Percentiles rank a stretch among this genome's conserved stretches.
phyloP scores from a whole-genome alignment of 2,797 vertebrate species.

The Synaphobranchus kaupii region DNA sequence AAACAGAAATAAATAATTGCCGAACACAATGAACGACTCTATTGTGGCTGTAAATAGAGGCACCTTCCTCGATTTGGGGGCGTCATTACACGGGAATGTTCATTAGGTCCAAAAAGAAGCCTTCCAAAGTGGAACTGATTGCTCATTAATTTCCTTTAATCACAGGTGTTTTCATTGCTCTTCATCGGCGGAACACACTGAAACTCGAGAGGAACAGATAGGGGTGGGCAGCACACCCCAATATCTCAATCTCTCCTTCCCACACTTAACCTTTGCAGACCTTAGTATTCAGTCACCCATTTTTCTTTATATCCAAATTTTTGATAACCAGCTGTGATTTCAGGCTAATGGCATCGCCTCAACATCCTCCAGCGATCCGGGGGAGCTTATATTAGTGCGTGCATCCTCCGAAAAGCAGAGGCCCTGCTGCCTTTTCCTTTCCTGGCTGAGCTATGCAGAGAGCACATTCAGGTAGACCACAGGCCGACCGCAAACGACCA shows the following conservation, averaged over 20 bases:
- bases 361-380: not conserved
- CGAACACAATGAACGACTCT: not conserved
- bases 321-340: too few relatives aligned
- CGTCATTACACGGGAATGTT: not conserved
- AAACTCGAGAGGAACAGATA: not conserved
- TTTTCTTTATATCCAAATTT: not conserved
- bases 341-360: not conserved
- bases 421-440: not conserved
- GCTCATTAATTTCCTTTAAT: not conserved
- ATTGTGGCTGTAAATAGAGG: constrained; percentile 6
- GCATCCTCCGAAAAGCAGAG: not conserved
- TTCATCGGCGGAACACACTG: not conserved
- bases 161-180: not conserved
- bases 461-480: not conserved
- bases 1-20: not conserved
- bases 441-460: not conserved
- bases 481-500: not conserved
- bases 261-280: not conserved
- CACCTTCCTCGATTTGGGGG: not conserved
- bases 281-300: not conserved
- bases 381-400: not conserved
- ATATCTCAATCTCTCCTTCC: not conserved
- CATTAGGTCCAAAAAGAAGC: not conserved
- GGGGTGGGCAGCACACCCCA: not conserved
- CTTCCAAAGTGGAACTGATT: not conserved